phyloP scores from a whole-genome alignment of 2,797 vertebrate species.

The Chelon labrosus region DNA sequence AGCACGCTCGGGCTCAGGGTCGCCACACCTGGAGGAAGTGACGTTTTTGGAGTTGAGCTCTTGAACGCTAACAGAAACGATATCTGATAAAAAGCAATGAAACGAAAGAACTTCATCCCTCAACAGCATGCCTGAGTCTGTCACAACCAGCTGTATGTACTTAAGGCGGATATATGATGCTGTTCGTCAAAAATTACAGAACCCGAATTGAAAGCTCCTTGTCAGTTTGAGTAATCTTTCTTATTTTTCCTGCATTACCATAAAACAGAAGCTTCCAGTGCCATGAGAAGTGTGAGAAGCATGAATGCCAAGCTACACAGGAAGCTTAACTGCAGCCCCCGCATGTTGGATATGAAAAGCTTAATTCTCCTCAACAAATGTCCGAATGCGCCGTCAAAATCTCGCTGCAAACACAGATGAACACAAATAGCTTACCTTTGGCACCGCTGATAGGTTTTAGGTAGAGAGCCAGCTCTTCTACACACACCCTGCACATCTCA shows the following conservation, averaged over 20 bases:
- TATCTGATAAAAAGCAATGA: not conserved
- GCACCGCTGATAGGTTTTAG: constrained; percentile 93
- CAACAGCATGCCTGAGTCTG: not conserved
- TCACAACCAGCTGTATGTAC: not conserved
- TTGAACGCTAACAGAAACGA: not conserved
- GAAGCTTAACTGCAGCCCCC: constrained; percentile 42
- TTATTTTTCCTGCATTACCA: constrained; percentile 18
- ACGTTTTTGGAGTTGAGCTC: constrained; percentile 12
- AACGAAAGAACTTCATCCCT: not conserved
- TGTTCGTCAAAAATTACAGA: not conserved
- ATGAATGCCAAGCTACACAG: constrained; percentile 49
- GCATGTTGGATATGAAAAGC: constrained; percentile 19
- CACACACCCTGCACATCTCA: constrained; percentile 92
- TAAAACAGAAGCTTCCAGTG: constrained; percentile 43
- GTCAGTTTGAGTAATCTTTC: constrained; percentile 11
- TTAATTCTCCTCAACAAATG: constrained; percentile 31
- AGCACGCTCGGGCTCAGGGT: constrained; percentile 92
- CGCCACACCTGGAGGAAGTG: constrained; percentile 85
- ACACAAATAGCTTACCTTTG: constrained; percentile 85
- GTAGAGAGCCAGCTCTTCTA: constrained; percentile 96
- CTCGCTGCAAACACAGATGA: not conserved
- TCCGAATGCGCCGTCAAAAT: constrained; percentile 8
- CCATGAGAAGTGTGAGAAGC: constrained; percentile 51
- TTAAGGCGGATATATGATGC: not conserved
- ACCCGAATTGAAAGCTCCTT: not conserved